Evolutionary conservation across 2,113 vertebrate genomes (phyloP), one percentile per base, ranked within the genome.

Genomic region (Ursus arctos): DNA sequence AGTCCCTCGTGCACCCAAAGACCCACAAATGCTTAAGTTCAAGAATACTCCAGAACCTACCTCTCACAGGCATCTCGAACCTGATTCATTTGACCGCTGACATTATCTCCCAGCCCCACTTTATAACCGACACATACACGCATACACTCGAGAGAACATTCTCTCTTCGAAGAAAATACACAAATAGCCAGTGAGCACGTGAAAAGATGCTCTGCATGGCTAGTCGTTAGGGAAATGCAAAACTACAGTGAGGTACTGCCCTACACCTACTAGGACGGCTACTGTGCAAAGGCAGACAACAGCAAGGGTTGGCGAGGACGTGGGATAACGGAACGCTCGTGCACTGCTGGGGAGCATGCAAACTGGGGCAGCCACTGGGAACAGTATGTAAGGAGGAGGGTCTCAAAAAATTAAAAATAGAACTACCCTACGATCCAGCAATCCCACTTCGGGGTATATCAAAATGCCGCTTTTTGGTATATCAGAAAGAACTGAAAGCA

Each of bases 321-420:
- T 26, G 16, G 53, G 51, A 43, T 36, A n/a, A 15, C 0, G 28
- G 43, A 63, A 14, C 1, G 4, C 4, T 8, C 59, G 15, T 43
- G 77, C 21, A 18, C 67, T 72, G 40, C 33, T 61, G 40, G 2
- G 28, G 14, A 40, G 91, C 24, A 72, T 18, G 55, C 16, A n/a
- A 89, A 61, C 47, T n/a, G 87, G 71, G 43, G 13, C 36, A 14
- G 26, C 36, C n/a, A 33, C 69, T 76, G 18, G 43, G 1, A 43
- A 43, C 43, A 43, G 43, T 43, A 43, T 33, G 22, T 51, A 63
- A 71, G 36, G 36, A 36, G 36, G 51, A 2, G 8, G 24, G 2
- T 76, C 91, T 85, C 69, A 33, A 61, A 49, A 74, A n/a, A 61
- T 40, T 19, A 31, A 63, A 59, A 63, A 22, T 10, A 61, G 31